Evolutionary conservation across 1,140 invertebrate genomes (phyloP).

Genomic region (Rhopalosiphum padi): DNA sequence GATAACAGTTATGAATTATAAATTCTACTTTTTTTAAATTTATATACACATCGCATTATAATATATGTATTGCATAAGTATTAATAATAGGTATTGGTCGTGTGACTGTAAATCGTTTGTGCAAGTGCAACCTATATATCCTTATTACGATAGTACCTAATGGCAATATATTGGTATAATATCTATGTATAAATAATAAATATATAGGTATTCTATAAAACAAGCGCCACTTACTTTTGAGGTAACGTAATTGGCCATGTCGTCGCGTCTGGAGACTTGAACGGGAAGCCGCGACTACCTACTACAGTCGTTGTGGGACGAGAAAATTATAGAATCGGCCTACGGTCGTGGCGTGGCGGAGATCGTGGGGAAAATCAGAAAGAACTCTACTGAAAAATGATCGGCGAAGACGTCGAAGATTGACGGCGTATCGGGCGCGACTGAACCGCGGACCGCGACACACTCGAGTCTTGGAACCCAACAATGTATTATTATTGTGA

Average conservation of each 20-base stretch:
- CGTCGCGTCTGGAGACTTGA: background rate
- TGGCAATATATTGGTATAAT: background rate
- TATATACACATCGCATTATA: background rate
- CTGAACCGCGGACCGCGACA: background rate
- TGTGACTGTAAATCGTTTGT: background rate
- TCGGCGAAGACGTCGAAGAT: too few species aligned
- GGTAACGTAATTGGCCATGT: background rate
- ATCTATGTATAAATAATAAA: too few species aligned
- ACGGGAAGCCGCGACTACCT: background rate
- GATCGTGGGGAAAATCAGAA: background rate
- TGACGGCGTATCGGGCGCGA: background rate
- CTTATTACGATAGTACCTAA: background rate
- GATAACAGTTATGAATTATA: background rate
- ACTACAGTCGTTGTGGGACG: background rate
- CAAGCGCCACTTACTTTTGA: background rate
- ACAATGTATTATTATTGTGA: background rate
- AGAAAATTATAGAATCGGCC: background rate
- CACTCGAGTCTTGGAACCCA: background rate
- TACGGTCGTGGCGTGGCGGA: background rate
- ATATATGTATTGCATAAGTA: too few species aligned
- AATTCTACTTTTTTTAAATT: background rate
- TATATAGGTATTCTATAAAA: background rate
- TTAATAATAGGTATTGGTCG: background rate
- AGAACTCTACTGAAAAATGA: background rate
- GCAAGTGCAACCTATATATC: background rate